Evolutionary conservation across 2,797 vertebrate genomes (phyloP).

Genomic region (Pteropus rufus): DNA sequence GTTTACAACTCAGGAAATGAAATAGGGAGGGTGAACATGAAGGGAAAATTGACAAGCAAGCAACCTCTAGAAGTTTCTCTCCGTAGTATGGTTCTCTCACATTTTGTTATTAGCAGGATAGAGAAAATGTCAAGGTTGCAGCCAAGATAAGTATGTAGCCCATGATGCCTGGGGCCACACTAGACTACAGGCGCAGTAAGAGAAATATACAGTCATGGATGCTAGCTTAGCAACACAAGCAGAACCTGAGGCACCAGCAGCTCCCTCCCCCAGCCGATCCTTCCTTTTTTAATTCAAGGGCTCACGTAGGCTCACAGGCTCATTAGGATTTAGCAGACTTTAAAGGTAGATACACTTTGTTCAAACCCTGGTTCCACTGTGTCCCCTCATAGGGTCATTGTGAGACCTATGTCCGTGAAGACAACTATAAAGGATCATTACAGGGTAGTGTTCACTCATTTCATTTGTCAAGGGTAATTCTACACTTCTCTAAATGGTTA

Average conservation of each 20-base stretch:
- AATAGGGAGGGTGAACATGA: not conserved
- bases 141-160: not conserved
- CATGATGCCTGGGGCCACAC: rapidly evolving
- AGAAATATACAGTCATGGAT: not conserved
- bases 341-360: not conserved
- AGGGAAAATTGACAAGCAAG: not conserved
- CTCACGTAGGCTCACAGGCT: not conserved
- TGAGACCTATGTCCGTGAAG: not conserved
- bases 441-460: not conserved
- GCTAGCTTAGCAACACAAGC: not conserved
- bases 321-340: not conserved
- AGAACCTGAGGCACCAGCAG: not conserved
- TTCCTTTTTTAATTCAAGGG: not conserved
- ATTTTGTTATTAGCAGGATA: not conserved
- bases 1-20: constrained; percentile 62
- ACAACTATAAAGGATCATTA: not conserved
- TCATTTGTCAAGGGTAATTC: not conserved
- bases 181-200: not conserved
- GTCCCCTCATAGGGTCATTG: not conserved
- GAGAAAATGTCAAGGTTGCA: not conserved
- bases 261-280: not conserved
- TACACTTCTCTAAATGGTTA: not conserved
- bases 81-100: not conserved
- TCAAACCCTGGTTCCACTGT: not conserved
- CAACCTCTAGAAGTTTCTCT: not conserved